phyloP scores from a whole-genome alignment of 2,797 vertebrate species.

The Crenuchus spilurus region DNA sequence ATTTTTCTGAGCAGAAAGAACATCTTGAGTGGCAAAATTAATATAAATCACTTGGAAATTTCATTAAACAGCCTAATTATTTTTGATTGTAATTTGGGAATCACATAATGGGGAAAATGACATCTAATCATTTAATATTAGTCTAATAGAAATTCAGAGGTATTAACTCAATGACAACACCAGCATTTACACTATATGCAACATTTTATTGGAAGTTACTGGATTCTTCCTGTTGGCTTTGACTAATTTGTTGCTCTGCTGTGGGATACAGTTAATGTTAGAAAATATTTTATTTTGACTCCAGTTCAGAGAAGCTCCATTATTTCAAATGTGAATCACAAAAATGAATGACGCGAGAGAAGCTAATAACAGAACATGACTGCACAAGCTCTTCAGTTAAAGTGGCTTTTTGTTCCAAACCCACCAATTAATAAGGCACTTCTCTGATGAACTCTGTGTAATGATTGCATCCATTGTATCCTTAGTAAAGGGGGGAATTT shows the following conservation, averaged over 20 bases:
- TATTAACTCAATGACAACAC: not conserved
- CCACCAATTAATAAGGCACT: conserved; percentile 17
- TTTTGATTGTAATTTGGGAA: no score
- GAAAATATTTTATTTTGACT: not conserved
- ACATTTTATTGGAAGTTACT: not conserved
- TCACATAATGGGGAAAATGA: not conserved
- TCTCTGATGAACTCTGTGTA: not conserved
- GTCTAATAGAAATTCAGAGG: not conserved
- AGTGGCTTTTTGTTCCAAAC: conserved; percentile 26
- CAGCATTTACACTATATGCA: not conserved
- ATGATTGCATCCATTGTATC: conserved; percentile 23
- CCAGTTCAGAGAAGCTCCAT: not conserved
- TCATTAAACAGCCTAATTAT: not conserved
- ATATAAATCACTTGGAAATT: not conserved
- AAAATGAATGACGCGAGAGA: not conserved
- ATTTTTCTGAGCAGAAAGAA: not conserved
- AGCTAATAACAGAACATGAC: not conserved
- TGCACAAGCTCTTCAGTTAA: conserved; percentile 7
- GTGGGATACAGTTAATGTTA: not conserved
- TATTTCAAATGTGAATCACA: not conserved
- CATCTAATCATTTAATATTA: not conserved
- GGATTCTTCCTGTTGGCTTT: not conserved
- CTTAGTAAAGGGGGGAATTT: conserved; percentile 1
- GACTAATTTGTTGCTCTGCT: not conserved
- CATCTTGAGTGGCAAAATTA: not conserved